Evolutionary conservation across 2,888 invertebrate species (phyloP), one percentile per base, ranked within the genome.

Genomic region (Conomelus anceps): DNA sequence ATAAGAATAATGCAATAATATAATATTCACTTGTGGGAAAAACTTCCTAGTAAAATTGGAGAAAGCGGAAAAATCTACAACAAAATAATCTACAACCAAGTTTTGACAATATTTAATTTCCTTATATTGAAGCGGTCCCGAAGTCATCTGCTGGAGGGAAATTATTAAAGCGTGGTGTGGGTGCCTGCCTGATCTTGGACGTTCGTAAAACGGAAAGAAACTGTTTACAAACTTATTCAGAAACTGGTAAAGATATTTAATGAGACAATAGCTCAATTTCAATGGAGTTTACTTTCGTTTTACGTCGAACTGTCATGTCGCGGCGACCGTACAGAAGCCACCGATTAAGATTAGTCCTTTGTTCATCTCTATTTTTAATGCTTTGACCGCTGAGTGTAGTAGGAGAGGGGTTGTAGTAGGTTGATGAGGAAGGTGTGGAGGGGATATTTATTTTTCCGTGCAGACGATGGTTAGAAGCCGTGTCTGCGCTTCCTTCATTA

Each of bases 341-440:
- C 63, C 63, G 63, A 63, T 63, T n/a, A n/a, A 63, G 63, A 63
- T 63, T 63, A 63, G 63, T 63, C 63, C 63, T 63, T 63, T 63
- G 63, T 63, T 63, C 63, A 63, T 63, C 63, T n/a, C 63, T 63
- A 63, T 63, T 63, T 63, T 63, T 63, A n/a, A 63, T 63, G 63
- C n/a, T 63, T n/a, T n/a, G 63, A 63, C 4, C 20, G 90, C 89
- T 85, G 24, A 23, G 29, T 91, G 91, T 63, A 23, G 26, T 86
- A 84, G 34, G 85, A 34, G n/a, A 84, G 17, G 26, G 84, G 20
- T 29, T 90, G 41, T 88, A 90, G 85, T 89, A 91, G 88, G 87
- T 89, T 24, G 89, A 87, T 22, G 13, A 85, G 85, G n/a, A 26
- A n/a, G n/a, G n/a, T n/a, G n/a, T n/a, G 88, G 89, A 84, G 41